A percentile compares a stretch with the other conserved stretches of the same genome.
phyloP scores from a whole-genome alignment of 2,888 invertebrate genomes.

The Caenorhabditis virilis region DNA sequence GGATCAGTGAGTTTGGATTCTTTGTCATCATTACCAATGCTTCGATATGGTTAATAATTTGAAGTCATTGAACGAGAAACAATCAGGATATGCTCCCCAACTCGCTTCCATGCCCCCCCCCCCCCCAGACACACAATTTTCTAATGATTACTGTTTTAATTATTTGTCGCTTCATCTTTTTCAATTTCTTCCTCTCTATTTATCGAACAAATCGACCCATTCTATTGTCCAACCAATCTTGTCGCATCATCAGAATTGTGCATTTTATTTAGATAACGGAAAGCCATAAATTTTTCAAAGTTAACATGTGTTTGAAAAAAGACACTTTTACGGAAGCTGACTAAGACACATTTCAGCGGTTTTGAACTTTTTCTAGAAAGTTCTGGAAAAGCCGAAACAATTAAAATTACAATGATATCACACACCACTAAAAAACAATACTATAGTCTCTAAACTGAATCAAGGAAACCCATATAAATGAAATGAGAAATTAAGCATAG shows the following conservation, averaged over 20 bases:
- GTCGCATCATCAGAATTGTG: conserved; percentile 23
- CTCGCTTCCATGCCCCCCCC: conserved; percentile 1
- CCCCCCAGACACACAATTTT: neutral
- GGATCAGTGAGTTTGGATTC: conserved; percentile 41
- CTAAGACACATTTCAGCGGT: no score
- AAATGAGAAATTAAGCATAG: neutral
- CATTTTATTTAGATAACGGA: conserved; percentile 38
- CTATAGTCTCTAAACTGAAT: no score
- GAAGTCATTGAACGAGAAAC: neutral
- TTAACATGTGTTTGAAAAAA: conserved; percentile 13
- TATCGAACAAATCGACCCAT: conserved; percentile 6
- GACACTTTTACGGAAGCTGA: no score
- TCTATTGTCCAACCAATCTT: conserved; percentile 21
- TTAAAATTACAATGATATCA: no score
- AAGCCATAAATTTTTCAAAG: conserved; percentile 39
- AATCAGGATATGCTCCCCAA: neutral
- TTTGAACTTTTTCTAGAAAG: no score
- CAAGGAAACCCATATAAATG: neutral
- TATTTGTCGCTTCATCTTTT: neutral
- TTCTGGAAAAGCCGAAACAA: no score
- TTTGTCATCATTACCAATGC: conserved; percentile 42
- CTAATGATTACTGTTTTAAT: no score
- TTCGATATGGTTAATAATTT: conserved; percentile 42
- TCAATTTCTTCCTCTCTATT: conserved; percentile 2
- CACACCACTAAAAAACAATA: no score